Percentiles rank a stretch among this genome's conserved stretches.
phyloP scores from a whole-genome alignment of 2,113 vertebrate genomes.

The Saguinus midas region DNA sequence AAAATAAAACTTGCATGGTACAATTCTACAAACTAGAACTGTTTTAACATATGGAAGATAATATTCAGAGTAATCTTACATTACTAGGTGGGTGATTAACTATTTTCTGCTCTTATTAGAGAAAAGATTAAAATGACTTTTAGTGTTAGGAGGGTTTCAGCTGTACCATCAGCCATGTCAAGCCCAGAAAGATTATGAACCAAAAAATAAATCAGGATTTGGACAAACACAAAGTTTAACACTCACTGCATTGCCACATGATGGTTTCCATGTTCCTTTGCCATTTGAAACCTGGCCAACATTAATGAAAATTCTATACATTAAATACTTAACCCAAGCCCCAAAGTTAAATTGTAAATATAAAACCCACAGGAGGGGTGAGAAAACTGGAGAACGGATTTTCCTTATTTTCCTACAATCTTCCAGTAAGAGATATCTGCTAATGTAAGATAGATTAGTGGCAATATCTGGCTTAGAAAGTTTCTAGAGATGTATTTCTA shows the following conservation, averaged over 20 bases:
- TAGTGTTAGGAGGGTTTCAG: not conserved
- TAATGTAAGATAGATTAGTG: not conserved
- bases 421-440: not conserved
- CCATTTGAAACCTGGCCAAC: not conserved
- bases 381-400: not conserved
- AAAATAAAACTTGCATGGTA: not conserved
- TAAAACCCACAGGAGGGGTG: not conserved
- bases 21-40: not conserved
- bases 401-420: not conserved
- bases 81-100: not conserved
- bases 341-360: not conserved
- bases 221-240: not conserved
- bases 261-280: not conserved
- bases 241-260: not conserved
- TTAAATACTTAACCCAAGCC: not conserved
- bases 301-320: not conserved
- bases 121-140: slow-evolving; percentile 6
- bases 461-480: not conserved
- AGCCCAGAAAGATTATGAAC: not conserved
- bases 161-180: not conserved
- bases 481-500: not conserved
- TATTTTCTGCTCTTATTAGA: not conserved
- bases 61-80: not conserved
- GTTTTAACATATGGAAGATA: not conserved
- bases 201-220: slow-evolving; percentile 15